Evolutionary conservation across 2,888 invertebrate species (phyloP), one percentile per base, ranked within the genome.

Genomic region (Hyposoter didymator): DNA sequence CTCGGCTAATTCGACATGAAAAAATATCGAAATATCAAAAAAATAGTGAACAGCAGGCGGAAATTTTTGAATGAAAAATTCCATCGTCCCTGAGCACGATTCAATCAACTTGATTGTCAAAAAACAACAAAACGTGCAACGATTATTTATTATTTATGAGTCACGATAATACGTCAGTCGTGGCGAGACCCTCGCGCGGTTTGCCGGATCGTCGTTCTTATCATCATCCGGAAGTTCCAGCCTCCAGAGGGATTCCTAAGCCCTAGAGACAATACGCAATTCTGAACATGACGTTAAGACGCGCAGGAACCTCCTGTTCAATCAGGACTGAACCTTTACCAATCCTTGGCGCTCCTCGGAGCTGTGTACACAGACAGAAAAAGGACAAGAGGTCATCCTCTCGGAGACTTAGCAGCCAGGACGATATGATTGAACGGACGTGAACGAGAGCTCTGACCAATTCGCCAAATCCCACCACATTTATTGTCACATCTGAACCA

Each of bases 171-270:
- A 14, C 14, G 6, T 28, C 17, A 17, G 43, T 28, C 59, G 6
- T n/a, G n/a, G 45, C 45, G 39, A 39, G 39, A 39, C 49, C 70
- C 49, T 32, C 32, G 72, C 32, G 72, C 10, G 64, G 59, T 39
- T 28, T 19, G 43, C 49, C 17, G 70, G 39, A 22, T 52, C 66
- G n/a, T 35, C 10, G 79, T 28, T 72, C 49, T 62, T 76, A 76
- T 85, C 80, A 82, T 79, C 82, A 85, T 85, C 79, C 52, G 49
- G 67, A 80, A 75, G 78, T 83, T 85, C 76, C 85, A 85, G 76
- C 45, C 75, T 52, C 75, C 79, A 28, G 64, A 47, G 78, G 79
- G 78, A 59, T 76, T 78, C 45, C 52, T 39, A 73, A 82, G 66
- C 76, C 43, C 64, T 28, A 73, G 75, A 83, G 75, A 82, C 79